Conservation (phyloP, 2,888 invertebrate species). For the Pristionchus entomophagus region DNA sequence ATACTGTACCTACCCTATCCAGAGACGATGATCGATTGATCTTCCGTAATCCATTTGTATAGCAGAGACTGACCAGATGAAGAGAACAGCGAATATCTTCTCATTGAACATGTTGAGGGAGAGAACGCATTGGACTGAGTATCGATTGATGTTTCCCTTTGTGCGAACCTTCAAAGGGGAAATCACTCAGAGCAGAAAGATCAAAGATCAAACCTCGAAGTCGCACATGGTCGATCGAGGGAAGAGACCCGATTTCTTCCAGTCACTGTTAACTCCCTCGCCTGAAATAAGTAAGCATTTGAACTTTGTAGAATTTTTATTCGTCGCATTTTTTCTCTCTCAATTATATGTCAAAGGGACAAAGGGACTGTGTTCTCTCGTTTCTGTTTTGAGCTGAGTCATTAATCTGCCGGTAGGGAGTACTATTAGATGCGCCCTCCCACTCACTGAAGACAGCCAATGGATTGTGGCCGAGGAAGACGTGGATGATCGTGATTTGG, state of each 20-base stretch:
- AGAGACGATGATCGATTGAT: not conserved
- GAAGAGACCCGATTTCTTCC: conserved; percentile 59
- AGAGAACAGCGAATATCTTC: conserved; percentile 67
- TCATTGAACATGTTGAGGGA: conserved; percentile 74
- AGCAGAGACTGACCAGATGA: conserved; percentile 59
- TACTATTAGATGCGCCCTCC: not conserved
- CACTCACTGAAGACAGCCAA: conserved; percentile 57
- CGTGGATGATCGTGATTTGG: conserved; percentile 69
- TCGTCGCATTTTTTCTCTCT: too few relatives aligned
- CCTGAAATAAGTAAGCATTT: not conserved
- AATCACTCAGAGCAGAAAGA: not conserved
- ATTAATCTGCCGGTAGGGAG: too few relatives aligned
- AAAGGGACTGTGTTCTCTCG: too few relatives aligned
- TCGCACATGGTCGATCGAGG: conserved; percentile 64
- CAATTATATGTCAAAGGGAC: not conserved
- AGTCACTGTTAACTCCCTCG: conserved; percentile 48
- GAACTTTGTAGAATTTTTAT: too few relatives aligned
- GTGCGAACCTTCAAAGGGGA: not conserved
- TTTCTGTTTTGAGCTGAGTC: too few relatives aligned
- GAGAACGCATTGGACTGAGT: conserved; percentile 58
- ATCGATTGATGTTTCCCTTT: conserved; percentile 56
- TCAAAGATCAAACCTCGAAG: conserved; percentile 51
- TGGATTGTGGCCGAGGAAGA: conserved; percentile 68
- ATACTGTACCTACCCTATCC: not conserved
- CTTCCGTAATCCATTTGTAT: not conserved